Evolutionary conservation across 2,888 invertebrate species (phyloP), one percentile per base, ranked within the genome.

Genomic region (Panorpa germanica): DNA sequence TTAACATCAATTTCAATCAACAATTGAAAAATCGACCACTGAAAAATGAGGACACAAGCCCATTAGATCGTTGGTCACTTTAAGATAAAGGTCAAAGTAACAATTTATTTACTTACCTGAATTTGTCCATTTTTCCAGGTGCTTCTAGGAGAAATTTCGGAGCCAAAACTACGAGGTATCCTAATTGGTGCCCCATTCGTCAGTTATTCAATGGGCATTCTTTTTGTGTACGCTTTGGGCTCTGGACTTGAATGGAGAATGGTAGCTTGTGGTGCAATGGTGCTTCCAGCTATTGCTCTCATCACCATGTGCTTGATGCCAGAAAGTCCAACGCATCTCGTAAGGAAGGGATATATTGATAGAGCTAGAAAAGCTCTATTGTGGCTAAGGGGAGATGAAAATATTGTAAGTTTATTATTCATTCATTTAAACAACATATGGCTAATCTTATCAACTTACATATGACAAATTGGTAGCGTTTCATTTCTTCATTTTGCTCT

Each of bases 301-400:
- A n/a, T n/a, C n/a, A n/a, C n/a, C n/a, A n/a, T n/a, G n/a, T n/a
- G n/a, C n/a, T 56, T 69, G 35, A 63, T 76, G 19, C 77, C 77
- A 0, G 80, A 81, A 47, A 75, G 73, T 41, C 80, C 80, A 1
- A 68, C 67, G 2, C 80, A 77, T 78, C 53, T 80, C 29, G 63
- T 73, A 2, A 57, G 72, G 12, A 59, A 64, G 26, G 68, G 66
- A 1, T 59, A 63, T 32, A 45, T 53, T 2, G 53, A 59, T n/a
- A 50, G 57, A 9, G 67, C 69, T 0, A 52, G 48, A 25, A 53
- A 62, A 21, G 68, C 72, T 4, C 55, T 74, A 43, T 49, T 59
- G 5, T 65, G 67, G 44, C 49, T 74, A 8, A 55, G 74, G 4
- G 71, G 70, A 14, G 62, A 64, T 38, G 59, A 65, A 31, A 55